Evolutionary conservation across 2,888 invertebrate genomes (phyloP), one percentile per base, ranked within the genome.

Genomic region (Rosalia funebris): DNA sequence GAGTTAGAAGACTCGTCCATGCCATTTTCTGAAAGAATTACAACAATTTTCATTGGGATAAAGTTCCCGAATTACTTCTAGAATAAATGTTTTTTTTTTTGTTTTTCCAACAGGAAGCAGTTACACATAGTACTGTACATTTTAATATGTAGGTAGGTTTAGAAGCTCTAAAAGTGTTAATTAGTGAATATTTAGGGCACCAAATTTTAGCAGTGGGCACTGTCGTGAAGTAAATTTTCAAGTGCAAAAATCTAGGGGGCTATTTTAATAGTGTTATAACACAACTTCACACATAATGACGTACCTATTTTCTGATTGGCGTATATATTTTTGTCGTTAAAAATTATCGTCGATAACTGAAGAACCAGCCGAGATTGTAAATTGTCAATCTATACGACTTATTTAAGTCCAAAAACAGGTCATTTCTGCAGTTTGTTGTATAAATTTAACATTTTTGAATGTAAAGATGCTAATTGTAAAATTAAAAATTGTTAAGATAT

Each of bases 11-110:
- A 69, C 25, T 76, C 75, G 55, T 76, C 76, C 4, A 70, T 72
- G 42, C 71, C 74, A 58, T 79, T 78, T 50, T 78, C 78, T 76
- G 62, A 12, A 71, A 69, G 60, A 63, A 55, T 61, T 52, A 58
- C 34, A 55, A 57, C 15, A 60, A 39, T 57, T 56, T 63, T 65
- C 47, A 70, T 62, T 63, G 56, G 63, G 55, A 57, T 52, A 61
- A 54, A 11, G 47, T 57, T 53, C 57, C 50, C 19, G 44, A 60
- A 67, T 65, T 56, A 46, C 57, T 74, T 75, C 76, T 76, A 75
- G 76, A 75, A 76, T 75, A 75, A 75, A 74, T 71, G 74, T 63
- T 59, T 41, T 57, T 53, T 34, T 50, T 57, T 45, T 44, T 37
- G 56, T 45, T 14, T 37, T 58, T 50, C 32, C 57, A 34, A 50